Base-by-base conservation (phyloP, 2,888 invertebrate species). In the Halictus ligatus region DNA sequence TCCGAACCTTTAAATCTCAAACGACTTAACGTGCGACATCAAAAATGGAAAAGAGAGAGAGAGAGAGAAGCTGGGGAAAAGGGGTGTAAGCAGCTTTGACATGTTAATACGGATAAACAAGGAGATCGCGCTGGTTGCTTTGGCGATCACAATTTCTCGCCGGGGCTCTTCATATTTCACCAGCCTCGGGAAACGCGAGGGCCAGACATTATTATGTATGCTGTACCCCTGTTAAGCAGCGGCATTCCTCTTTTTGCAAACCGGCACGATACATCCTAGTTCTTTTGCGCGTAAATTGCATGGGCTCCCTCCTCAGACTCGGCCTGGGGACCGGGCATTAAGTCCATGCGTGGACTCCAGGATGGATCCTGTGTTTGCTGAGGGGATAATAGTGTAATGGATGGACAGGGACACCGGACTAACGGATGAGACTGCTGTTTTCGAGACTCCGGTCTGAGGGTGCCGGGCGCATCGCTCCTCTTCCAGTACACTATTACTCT, bases 351-450 rank as follows among this genome's bases (percentile, higher is more conserved):
- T 85, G 81, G 84, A 90, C 78, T 84, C 77, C 87, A 83, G 91
- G 90, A 92, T 92, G 90, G 92, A 92, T 91, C 89, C 89, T 85
- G 89, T 92, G 94, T 94, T 94, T 94, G 93, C 92, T 86, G 85
- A 90, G 91, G 89, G 93, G 94, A 94, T 94, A 94, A 94, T 93
- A 94, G 92, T 88, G 92, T 94, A 93, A 94, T 93, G 93, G 93
- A 94, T 93, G 94, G 92, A 94, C 93, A 92, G 93, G 91, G 90
- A 92, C 90, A 90, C 91, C 92, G 91, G 90, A 90, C 91, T 90
- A 92, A 92, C 92, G 91, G 92, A 92, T 91, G 92, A 92, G 90
- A 91, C 92, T 92, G 90, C 92, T 87, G 88, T 92, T 91, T 91
- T 92, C 90, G 91, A 92, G 91, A 89, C 88, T 91, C 88, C 73